Conservation (phyloP, 1,140 invertebrate species). For the Bilobella aurantiaca region DNA sequence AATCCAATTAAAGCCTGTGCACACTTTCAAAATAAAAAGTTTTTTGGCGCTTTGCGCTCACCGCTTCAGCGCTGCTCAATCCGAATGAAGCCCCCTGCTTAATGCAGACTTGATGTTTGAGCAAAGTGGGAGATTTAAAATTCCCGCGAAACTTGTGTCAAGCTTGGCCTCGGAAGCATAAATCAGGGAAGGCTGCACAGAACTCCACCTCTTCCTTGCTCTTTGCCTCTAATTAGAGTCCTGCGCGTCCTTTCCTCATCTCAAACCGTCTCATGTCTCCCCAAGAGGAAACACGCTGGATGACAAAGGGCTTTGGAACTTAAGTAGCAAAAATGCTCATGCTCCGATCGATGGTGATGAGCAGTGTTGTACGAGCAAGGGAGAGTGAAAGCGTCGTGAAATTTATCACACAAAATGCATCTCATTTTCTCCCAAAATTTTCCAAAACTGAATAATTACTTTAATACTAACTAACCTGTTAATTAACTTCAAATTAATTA, state of each 20-base stretch:
- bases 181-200: background rate
- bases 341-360: slow-evolving; percentile 31
- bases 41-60: background rate
- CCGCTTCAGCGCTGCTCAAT: background rate
- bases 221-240: slow-evolving; percentile 30
- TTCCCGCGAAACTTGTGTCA: background rate
- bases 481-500: no score
- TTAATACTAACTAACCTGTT: no score
- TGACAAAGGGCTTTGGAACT: background rate
- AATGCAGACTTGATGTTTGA: background rate
- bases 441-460: no score
- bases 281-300: background rate
- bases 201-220: slow-evolving; percentile 35
- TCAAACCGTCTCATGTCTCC: slow-evolving; percentile 16
- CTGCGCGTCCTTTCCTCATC: slow-evolving; percentile 32
- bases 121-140: background rate
- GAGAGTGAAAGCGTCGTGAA: no score
- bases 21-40: background rate
- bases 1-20: slow-evolving; percentile 26
- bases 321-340: slow-evolving; percentile 28
- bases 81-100: background rate
- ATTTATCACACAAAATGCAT: no score
- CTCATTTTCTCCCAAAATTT: no score
- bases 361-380: background rate
- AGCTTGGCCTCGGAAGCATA: background rate